Percentiles rank a stretch among this genome's conserved stretches.
These are phyloP conservation scores for Agrilus mali DNA, from an alignment of 2,888 invertebrate species.

Conservation along the genomic window DNA sequence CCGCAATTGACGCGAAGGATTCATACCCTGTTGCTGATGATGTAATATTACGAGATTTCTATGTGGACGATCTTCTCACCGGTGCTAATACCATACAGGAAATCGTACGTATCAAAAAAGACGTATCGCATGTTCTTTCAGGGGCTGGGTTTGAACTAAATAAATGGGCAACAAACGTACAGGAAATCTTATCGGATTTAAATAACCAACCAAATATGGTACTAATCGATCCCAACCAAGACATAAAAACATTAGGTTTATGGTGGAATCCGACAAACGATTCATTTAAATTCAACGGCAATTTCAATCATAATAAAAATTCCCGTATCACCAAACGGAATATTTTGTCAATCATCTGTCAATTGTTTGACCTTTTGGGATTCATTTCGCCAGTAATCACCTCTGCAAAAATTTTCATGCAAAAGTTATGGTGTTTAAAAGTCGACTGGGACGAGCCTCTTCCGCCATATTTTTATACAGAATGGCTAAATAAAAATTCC, in stretches of 20 bases:
- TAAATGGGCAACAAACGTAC: slow-evolving; percentile 5
- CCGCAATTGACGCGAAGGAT: too few species aligned
- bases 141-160: slow-evolving; percentile 3
- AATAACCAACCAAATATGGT: not conserved
- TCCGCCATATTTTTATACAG: too few species aligned
- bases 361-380: slow-evolving; percentile 1
- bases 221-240: not conserved
- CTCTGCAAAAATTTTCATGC: too few species aligned
- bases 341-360: not conserved
- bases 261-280: slow-evolving; percentile 3
- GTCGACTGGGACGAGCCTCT: too few species aligned
- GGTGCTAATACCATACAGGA: slow-evolving; percentile 1
- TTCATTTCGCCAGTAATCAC: not conserved
- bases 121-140: not conserved
- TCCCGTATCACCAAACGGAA: not conserved
- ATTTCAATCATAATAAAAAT: not conserved
- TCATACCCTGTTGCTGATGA: not conserved
- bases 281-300: not conserved
- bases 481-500: too few species aligned
- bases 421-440: too few species aligned
- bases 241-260: slow-evolving; percentile 3
- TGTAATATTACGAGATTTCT: slow-evolving; percentile 17
- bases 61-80: slow-evolving; percentile 18
- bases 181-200: not conserved
- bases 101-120: not conserved